Evolutionary conservation across 2,797 vertebrate species (phyloP).

Genomic region (Aulostomus chinensis): DNA sequence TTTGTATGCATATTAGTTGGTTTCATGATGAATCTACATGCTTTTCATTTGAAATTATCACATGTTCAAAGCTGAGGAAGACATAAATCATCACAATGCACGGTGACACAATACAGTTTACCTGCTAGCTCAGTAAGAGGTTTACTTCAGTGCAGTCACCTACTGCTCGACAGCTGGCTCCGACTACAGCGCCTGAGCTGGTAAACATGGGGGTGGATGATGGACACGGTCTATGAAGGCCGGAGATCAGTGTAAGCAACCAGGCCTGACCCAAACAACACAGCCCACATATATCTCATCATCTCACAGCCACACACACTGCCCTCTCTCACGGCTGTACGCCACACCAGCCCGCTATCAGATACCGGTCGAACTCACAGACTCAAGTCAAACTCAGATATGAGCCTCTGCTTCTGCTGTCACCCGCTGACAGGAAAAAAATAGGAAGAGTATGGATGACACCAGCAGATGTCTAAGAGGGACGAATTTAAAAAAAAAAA

Average conservation of each 20-base stretch:
- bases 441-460: too few species aligned
- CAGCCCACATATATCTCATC: slow-evolving; percentile 38
- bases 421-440: slow-evolving; percentile 22
- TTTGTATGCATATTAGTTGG: too few species aligned
- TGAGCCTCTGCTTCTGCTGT: slow-evolving; percentile 46
- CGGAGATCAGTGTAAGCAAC: slow-evolving; percentile 28
- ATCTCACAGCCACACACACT: slow-evolving; percentile 47
- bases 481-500: slow-evolving; percentile 15
- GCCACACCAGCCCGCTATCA: slow-evolving; percentile 43
- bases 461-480: slow-evolving; percentile 3
- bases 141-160: slow-evolving; percentile 7
- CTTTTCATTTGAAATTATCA: too few species aligned
- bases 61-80: too few species aligned
- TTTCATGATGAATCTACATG: too few species aligned
- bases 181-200: background rate
- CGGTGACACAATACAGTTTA: background rate
- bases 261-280: slow-evolving; percentile 32
- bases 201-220: slow-evolving; percentile 34
- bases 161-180: slow-evolving; percentile 3
- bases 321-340: slow-evolving; percentile 30
- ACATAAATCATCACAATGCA: too few species aligned
- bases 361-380: slow-evolving; percentile 58
- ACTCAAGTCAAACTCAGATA: slow-evolving; percentile 49
- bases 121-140: slow-evolving; percentile 1
- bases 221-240: slow-evolving; percentile 24